These are phyloP conservation scores for Drosophila auraria DNA, from an alignment of 1,140 invertebrate species.

Conservation along the genomic window DNA sequence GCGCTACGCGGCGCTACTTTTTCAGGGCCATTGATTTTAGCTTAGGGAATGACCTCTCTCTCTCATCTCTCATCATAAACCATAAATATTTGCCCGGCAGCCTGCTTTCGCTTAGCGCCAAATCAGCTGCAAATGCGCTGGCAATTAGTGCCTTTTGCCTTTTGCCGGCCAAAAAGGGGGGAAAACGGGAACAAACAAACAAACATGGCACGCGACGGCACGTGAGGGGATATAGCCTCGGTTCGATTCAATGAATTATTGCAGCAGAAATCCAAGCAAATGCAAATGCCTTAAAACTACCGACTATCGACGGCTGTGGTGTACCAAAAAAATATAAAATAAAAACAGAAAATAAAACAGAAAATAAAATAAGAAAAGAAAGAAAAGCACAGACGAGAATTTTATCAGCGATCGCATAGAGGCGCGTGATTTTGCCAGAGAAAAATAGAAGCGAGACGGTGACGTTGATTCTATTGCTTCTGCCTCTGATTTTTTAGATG, in stretches of 20 bases:
- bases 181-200: not conserved
- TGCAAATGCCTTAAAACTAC: slow-evolving; percentile 18
- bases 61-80: not conserved
- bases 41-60: slow-evolving; percentile 23
- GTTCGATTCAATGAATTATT: slow-evolving; percentile 48
- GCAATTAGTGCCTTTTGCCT: slow-evolving; percentile 37
- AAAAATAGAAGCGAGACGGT: slow-evolving; percentile 67
- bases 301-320: slow-evolving; percentile 2
- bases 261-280: slow-evolving; percentile 46
- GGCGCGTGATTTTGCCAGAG: slow-evolving; percentile 76
- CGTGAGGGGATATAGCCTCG: not conserved
- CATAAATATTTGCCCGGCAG: slow-evolving; percentile 46
- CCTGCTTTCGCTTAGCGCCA: slow-evolving; percentile 40
- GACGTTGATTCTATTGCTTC: slow-evolving; percentile 56
- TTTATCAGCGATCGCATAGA: slow-evolving; percentile 72
- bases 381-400: slow-evolving; percentile 16
- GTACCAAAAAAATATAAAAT: slow-evolving; percentile 7
- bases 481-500: slow-evolving; percentile 6
- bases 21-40: slow-evolving; percentile 30
- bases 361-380: slow-evolving; percentile 7
- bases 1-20: slow-evolving; percentile 6
- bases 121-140: slow-evolving; percentile 43
- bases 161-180: too few species aligned
- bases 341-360: slow-evolving; percentile 3
- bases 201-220: slow-evolving; percentile 7